A percentile compares a stretch with the other conserved stretches of the same genome.
phyloP scores from a whole-genome alignment of 2,888 invertebrate species.

The Papilio demoleus region DNA sequence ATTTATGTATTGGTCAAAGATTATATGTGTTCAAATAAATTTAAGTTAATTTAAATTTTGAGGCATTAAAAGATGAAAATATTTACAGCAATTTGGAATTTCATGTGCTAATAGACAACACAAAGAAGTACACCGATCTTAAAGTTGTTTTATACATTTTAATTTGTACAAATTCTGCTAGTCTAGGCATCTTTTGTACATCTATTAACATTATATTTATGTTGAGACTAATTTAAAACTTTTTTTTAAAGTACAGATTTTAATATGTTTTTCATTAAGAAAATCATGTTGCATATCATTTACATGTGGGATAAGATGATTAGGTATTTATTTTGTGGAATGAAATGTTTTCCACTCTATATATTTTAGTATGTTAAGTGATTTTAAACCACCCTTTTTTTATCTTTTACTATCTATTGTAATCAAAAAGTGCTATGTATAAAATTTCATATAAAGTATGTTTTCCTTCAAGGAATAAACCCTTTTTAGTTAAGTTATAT shows the following conservation, averaged over 20 bases:
- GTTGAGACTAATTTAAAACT: conserved; percentile 36
- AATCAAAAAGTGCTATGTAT: background rate
- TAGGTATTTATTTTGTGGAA: conserved; percentile 19
- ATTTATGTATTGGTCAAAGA: background rate
- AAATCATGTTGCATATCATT: conserved; percentile 42
- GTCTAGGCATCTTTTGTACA: conserved; percentile 50
- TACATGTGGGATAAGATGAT: conserved; percentile 36
- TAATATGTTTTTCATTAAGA: background rate
- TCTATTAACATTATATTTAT: conserved; percentile 39
- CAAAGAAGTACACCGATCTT: conserved; percentile 29
- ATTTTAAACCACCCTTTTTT: conserved; percentile 14
- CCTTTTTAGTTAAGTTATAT: background rate
- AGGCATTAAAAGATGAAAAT: background rate
- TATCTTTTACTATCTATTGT: background rate
- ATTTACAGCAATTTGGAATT: background rate
- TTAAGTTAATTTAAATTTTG: background rate
- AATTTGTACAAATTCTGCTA: conserved; percentile 52
- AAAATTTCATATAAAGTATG: background rate
- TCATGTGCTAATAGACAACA: conserved; percentile 17
- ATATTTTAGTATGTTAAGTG: background rate
- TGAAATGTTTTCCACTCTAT: background rate
- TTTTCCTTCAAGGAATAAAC: background rate
- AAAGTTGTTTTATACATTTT: conserved; percentile 24
- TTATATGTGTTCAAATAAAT: conserved; percentile 10
- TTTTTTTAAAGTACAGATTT: conserved; percentile 38